Evolutionary conservation across 2,113 vertebrate species (phyloP).

Genomic region (Picathartes gymnocephalus): DNA sequence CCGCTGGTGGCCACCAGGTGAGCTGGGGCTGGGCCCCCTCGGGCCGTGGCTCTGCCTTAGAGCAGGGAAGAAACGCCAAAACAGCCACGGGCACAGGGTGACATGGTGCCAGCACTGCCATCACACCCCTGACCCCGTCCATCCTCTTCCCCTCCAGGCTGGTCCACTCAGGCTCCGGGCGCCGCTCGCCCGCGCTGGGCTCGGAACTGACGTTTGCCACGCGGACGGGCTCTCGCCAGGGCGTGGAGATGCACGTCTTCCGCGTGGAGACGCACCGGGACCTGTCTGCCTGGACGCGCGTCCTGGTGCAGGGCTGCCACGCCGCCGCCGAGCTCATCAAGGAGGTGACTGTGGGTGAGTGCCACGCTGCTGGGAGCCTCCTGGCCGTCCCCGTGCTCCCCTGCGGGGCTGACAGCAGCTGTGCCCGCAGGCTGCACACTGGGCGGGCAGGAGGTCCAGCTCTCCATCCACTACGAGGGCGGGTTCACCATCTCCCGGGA

Average conservation of each 20-base stretch:
- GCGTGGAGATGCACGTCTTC: conserved; percentile 92
- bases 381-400: accelerated
- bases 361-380: accelerated
- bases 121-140: accelerated
- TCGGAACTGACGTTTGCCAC: conserved; percentile 90
- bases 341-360: conserved; percentile 84
- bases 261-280: conserved; percentile 94
- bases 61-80: neutral
- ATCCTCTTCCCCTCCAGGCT: conserved; percentile 64
- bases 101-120: accelerated
- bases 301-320: conserved; percentile 90
- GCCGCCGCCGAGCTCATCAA: conserved; percentile 86
- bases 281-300: conserved; percentile 89
- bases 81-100: accelerated
- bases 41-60: neutral
- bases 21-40: neutral
- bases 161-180: conserved; percentile 86
- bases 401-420: neutral
- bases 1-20: conserved; percentile 93
- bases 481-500: conserved; percentile 88
- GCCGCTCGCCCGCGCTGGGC: conserved; percentile 81
- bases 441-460: conserved; percentile 85
- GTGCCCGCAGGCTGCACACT: conserved; percentile 81
- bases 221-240: conserved; percentile 87
- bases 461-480: conserved; percentile 90